phyloP scores from a whole-genome alignment of 2,888 invertebrate genomes.

The Macroteleia sp. region DNA sequence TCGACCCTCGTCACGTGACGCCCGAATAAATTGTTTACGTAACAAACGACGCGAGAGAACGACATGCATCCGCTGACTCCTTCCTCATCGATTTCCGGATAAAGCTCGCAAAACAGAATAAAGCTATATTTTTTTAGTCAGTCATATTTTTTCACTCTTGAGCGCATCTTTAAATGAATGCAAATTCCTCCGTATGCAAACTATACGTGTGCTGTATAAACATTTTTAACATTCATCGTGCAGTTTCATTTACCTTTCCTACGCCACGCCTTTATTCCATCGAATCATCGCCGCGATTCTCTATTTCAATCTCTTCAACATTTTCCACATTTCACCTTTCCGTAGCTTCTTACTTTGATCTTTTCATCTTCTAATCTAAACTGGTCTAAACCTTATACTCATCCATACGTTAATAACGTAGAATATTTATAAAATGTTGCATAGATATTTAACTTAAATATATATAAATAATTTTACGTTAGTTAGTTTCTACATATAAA shows the following conservation, averaged over 20 bases:
- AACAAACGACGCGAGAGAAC: slow-evolving; percentile 45
- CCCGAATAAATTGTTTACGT: slow-evolving; percentile 69
- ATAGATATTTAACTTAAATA: too few species aligned
- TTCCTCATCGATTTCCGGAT: slow-evolving; percentile 51
- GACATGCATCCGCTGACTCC: slow-evolving; percentile 4
- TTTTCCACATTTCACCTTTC: slow-evolving; percentile 45
- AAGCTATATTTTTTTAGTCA: slow-evolving; percentile 23
- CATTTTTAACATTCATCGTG: slow-evolving; percentile 52
- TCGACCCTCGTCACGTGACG: slow-evolving; percentile 71
- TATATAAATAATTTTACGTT: too few species aligned
- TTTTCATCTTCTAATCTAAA: slow-evolving; percentile 11
- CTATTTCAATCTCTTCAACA: slow-evolving; percentile 33
- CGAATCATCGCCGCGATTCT: slow-evolving; percentile 22
- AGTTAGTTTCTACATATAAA: too few species aligned
- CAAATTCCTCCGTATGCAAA: slow-evolving; percentile 38
- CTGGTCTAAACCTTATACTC: background rate
- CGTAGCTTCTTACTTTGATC: slow-evolving; percentile 40
- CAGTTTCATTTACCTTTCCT: slow-evolving; percentile 54
- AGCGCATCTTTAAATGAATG: slow-evolving; percentile 29
- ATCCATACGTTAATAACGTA: background rate
- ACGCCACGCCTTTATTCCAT: slow-evolving; percentile 22
- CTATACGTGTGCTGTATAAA: slow-evolving; percentile 42
- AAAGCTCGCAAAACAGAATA: slow-evolving; percentile 26
- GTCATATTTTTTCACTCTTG: background rate
- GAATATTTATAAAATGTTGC: too few species aligned